Conservation (phyloP, 2,888 invertebrate genomes). For the Hirtodrosophila histrioides region DNA sequence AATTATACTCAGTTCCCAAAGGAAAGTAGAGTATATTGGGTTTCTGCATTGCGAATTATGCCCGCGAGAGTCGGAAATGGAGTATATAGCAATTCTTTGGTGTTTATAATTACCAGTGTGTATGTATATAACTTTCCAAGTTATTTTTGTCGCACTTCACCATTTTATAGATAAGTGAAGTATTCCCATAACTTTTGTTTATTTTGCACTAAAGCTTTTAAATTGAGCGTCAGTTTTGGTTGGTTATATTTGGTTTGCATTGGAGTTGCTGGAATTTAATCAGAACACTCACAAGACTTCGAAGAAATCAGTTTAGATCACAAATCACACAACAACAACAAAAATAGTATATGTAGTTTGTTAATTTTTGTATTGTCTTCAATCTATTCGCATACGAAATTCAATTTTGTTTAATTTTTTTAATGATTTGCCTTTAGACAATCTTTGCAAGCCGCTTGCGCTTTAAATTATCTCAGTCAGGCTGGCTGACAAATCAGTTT, state of each 20-base stretch:
- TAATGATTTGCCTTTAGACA: no score
- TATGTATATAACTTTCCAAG: no score
- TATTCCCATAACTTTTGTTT: not conserved
- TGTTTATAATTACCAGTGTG: no score
- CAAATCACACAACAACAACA: not conserved
- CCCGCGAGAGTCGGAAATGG: no score
- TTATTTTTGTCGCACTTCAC: no score
- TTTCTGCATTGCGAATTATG: no score
- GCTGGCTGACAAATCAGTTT: constrained; percentile 45
- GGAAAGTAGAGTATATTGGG: no score
- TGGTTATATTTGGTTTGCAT: not conserved
- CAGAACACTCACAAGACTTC: constrained; percentile 3
- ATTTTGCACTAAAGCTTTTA: not conserved
- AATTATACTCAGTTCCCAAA: no score
- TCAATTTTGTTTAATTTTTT: no score
- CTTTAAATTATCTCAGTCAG: constrained; percentile 26
- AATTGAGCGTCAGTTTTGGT: no score
- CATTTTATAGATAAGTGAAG: not conserved
- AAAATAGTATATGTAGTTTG: not conserved
- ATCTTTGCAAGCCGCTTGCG: constrained; percentile 3
- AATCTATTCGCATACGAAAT: not conserved
- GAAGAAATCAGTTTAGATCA: constrained; percentile 6
- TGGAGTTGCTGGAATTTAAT: not conserved
- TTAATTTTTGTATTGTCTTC: not conserved
- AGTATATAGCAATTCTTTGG: no score